Evolutionary conservation across 2,888 invertebrate genomes (phyloP).

Genomic region (Bugulina stolonifera): DNA sequence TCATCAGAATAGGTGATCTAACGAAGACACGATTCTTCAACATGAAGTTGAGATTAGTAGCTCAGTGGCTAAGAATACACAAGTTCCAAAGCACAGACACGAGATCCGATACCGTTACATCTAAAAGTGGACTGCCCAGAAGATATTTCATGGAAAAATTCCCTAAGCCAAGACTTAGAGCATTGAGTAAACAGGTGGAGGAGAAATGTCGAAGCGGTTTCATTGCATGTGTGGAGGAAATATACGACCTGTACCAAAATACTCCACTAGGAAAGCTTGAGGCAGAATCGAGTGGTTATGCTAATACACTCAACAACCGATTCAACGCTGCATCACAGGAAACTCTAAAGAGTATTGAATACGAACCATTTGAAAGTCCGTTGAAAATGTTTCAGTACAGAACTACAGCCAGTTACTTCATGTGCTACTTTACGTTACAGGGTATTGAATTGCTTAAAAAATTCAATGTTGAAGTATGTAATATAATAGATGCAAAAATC

Average conservation of each 20-base stretch:
- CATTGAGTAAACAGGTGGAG: background rate
- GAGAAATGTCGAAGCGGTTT: background rate
- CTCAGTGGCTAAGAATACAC: background rate
- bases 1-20: no score
- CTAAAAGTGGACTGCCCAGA: background rate
- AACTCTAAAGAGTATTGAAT: background rate
- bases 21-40: no score
- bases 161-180: background rate
- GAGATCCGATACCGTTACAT: background rate
- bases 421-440: conserved; percentile 3
- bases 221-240: background rate
- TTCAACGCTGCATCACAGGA: background rate
- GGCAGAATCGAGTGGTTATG: background rate
- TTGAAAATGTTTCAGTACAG: conserved; percentile 36
- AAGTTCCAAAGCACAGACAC: background rate
- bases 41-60: background rate
- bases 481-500: conserved; percentile 27
- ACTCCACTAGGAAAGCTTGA: background rate
- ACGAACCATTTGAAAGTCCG: conserved; percentile 31
- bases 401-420: conserved; percentile 33
- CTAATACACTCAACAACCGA: background rate
- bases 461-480: conserved; percentile 32
- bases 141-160: background rate
- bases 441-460: conserved; percentile 29
- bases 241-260: background rate